Evolutionary conservation across 2,797 vertebrate species (phyloP), one percentile per base, ranked within the genome.

Genomic region (Pangasius macronema): DNA sequence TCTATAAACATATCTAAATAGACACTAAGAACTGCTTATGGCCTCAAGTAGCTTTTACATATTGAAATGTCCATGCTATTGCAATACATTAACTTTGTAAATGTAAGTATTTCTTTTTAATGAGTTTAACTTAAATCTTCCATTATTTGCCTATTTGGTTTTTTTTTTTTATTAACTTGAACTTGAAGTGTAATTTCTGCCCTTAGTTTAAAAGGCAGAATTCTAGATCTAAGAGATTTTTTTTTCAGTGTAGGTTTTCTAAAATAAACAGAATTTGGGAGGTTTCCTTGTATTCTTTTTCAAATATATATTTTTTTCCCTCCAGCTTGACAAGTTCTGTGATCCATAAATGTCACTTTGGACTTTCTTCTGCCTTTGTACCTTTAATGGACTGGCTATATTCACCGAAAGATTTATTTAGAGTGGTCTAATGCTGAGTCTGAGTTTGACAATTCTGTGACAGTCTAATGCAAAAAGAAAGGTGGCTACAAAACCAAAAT

Each of bases 401-500:
- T 61, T 42, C 2, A 81, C 55, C 63, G 18, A 80, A 51, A 24
- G n/a, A 67, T 51, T 53, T 51, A 68, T 67, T 33, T 30, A 33
- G 27, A 51, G 42, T 33, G 16, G 4, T 49, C 27, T n/a, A 82
- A 46, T n/a, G 24, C 36, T 27, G 57, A 65, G 57, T 79, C 59
- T 39, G 24, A 30, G 33, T 51, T 87, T 65, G 9, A 57, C 57
- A 68, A 89, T 90, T 89, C 63, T 85, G 79, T 82, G 7, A 76
- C 85, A 92, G 88, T 72, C 42, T 86, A 85, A 81, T 80, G 79
- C 89, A 33, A 88, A 91, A 90, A 86, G 85, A 82, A 90, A 84
- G 89, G 91, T 91, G 86, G 89, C 92, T 91, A 87, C 20, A 76
- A 87, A 53, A 89, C 89, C 86, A 68, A 92, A 92, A 87, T 91